Evolutionary conservation across 2,888 invertebrate species (phyloP), one percentile per base, ranked within the genome.

Genomic region (Xestobium rufovillosum): DNA sequence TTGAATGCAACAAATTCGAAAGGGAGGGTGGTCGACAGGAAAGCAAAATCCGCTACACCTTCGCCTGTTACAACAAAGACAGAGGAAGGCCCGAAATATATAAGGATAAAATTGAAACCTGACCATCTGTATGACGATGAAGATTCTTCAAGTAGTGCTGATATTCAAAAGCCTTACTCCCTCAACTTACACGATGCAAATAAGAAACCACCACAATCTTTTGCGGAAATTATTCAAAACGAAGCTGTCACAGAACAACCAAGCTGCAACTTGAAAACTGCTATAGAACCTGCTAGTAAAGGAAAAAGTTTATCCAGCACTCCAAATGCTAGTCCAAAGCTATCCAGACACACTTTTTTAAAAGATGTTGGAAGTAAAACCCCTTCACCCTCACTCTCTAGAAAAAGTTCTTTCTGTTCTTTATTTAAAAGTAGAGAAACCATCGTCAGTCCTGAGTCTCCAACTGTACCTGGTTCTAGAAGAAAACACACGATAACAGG

Each of bases 341-440:
- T 66, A 1, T 53, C 59, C 6, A 57, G 65, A 26, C 64, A 67
- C 34, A 51, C 36, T 28, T 27, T 49, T 12, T 17, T 52, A 31
- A 46, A 53, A 43, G 53, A 56, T 30, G 42, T 44, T 6, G 52
- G 57, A 41, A 58, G 59, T 43, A 54, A 64, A 39, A 72, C 73
- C 6, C 85, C 86, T 1, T 86, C 87, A 1, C 85, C 86, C 1
- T 71, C 75, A 0, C 70, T 76, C 0, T 85, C 86, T 0, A 72
- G 87, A 25, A 84, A 85, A 60, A 85, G 83, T 51, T 87, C 86
- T 17, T 85, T 87, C 56, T 80, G 83, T 39, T 85, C 85, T 3
- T 63, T 88, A 27, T 88, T 88, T 56, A 79, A 81, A 60, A 79
- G 83, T 45, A 78, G 78, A 49, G 82, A 78, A 51, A 73, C 73